Percentiles rank a stretch among this genome's conserved stretches.
Evolutionary conservation across 2,113 vertebrate species (phyloP).

Genomic region (Ceratotherium simum): DNA sequence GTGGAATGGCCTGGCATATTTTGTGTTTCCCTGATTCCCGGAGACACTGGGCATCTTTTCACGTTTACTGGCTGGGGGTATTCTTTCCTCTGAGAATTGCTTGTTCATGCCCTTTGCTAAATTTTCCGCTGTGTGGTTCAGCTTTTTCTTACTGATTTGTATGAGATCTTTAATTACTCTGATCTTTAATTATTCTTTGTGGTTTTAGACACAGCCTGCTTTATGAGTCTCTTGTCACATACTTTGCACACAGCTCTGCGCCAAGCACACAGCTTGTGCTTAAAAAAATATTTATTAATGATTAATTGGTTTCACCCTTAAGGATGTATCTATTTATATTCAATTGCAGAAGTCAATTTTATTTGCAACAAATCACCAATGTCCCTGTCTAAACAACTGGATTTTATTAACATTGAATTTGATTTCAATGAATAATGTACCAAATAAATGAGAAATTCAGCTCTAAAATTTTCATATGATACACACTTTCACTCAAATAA

Average conservation of each 20-base stretch:
- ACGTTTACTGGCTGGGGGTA: too few relatives aligned
- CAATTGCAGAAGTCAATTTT: not conserved
- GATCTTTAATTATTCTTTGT: not conserved
- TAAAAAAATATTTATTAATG: not conserved
- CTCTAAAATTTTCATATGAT: not conserved
- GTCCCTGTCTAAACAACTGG: not conserved
- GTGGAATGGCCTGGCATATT: rapidly evolving
- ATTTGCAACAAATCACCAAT: not conserved
- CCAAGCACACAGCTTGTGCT: not conserved
- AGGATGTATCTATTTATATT: not conserved
- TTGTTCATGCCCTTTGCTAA: not conserved
- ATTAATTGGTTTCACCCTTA: not conserved
- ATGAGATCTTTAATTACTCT: not conserved
- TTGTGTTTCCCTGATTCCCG: not conserved
- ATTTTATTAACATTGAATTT: not conserved
- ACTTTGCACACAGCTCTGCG: not conserved
- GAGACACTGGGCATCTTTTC: not conserved
- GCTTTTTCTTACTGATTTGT: not conserved
- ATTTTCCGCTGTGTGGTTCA: not conserved
- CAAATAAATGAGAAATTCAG: not conserved
- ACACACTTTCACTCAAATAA: not conserved
- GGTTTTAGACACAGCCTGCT: not conserved
- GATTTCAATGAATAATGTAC: not conserved
- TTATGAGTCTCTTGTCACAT: not conserved
- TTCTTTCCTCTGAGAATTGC: not conserved